These are phyloP conservation scores for Rutilus rutilus DNA, from an alignment of 2,113 vertebrate species.

Conservation along the genomic window DNA sequence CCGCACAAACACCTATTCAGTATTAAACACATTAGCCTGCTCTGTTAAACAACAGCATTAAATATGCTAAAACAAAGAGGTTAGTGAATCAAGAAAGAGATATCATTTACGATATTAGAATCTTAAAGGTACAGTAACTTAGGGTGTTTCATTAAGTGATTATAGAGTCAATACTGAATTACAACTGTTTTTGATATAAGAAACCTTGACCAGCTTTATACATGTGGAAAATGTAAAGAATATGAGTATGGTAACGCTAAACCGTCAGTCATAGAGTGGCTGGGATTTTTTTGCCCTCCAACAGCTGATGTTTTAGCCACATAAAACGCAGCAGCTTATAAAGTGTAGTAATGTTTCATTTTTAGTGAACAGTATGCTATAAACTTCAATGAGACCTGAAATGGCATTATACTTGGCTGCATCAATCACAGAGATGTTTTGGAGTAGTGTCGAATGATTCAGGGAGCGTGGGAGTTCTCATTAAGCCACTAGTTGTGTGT, in stretches of 20 bases:
- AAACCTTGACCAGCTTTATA: background rate
- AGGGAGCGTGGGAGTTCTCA: constrained; percentile 42
- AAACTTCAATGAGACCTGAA: constrained; percentile 46
- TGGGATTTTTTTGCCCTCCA: constrained; percentile 24
- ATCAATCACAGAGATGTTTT: constrained; percentile 33
- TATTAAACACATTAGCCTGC: background rate
- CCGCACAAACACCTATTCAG: background rate
- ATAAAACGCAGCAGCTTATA: constrained; percentile 28
- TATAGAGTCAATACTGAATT: background rate
- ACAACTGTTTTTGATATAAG: background rate
- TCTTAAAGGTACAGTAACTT: background rate
- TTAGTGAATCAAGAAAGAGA: background rate
- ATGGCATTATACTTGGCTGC: constrained; percentile 38
- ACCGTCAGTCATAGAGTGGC: background rate
- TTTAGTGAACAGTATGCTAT: constrained; percentile 41
- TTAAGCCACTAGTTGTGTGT: constrained; percentile 43
- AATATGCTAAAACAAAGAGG: background rate
- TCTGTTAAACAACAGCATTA: background rate
- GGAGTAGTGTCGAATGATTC: constrained; percentile 43
- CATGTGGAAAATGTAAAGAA: background rate
- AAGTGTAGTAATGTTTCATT: constrained; percentile 41
- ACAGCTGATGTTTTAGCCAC: constrained; percentile 9
- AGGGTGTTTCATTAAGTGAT: background rate
- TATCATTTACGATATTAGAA: background rate
- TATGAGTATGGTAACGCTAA: background rate